Base-by-base conservation (phyloP, 1,140 invertebrate species). In the Rhagoletis zephyria region DNA sequence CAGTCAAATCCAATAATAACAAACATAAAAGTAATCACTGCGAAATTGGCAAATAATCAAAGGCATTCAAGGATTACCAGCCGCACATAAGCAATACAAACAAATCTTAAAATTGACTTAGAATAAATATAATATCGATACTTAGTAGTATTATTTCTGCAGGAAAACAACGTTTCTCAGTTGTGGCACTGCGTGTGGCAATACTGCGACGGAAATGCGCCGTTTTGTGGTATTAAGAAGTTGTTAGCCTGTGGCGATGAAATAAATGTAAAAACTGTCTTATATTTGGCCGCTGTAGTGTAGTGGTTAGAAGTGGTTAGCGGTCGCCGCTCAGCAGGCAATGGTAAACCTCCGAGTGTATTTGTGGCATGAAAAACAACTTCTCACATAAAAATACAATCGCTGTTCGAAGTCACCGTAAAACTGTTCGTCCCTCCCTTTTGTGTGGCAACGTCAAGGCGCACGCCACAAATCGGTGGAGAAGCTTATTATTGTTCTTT, bases 21-120 rank as follows among this genome's bases (percentile, higher is more conserved):
- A 45, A 74, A 74, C 42, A 74, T 74, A 42, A 74, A 1, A 48
- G 42, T 12, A 74, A 74, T 74, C 67, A 74, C 42, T 74, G 67
- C 67, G 42, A 74, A 74, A 74, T 74, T 74, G 67, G 67, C 67
- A 74, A 74, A 74, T 74, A 74, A 74, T 74, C 67, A 74, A 45
- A 42, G 67, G 6, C 67, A 48, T 74, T 45, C 42, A 74, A 48
- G 67, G 67, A 74, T 74, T 74, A 74, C 42, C 67, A 45, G 67
- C 6, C 67, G 45, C 67, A 74, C 4, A 74, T 48, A 42, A 7
- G 2, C 16, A 63, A 9, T 16, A 63, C 16, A n/a, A n/a, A 63
- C 16, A 48, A 74, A 14, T 16, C 6, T 16, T 63, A 63, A 16
- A 63, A n/a, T 1, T 16, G 16, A 14, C 67, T 16, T 42, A 45